Evolutionary conservation across 2,113 vertebrate species (phyloP).

Genomic region (Phylloscopus trochiloides): DNA sequence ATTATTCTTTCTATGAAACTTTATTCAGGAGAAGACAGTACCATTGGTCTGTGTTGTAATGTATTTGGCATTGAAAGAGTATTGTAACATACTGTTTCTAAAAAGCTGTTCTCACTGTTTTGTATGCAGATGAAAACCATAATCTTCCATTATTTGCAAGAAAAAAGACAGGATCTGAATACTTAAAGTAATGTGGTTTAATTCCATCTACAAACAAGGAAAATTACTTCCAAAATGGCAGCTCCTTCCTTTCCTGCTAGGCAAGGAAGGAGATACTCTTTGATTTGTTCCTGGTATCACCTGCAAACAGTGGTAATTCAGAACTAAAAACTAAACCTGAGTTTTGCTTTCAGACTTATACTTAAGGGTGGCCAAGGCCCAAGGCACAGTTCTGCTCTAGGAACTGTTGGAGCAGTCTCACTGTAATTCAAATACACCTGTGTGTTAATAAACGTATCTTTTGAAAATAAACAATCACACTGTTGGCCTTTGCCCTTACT

Average conservation of each 20-base stretch:
- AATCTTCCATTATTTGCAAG: neutral
- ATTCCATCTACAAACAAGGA: neutral
- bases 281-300: neutral
- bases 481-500: neutral
- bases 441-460: neutral
- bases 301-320: neutral
- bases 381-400: neutral
- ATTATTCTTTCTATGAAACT: neutral
- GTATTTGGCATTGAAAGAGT: neutral
- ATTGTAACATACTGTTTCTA: neutral
- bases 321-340: neutral
- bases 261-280: neutral
- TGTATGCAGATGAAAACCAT: neutral
- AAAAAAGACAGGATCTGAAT: neutral
- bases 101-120: neutral
- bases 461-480: neutral
- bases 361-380: neutral
- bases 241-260: neutral
- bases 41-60: neutral
- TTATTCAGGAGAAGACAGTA: accelerated
- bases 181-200: neutral
- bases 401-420: neutral
- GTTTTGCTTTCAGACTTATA: neutral
- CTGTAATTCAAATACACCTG: neutral
- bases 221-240: neutral